phyloP scores from a whole-genome alignment of 2,888 invertebrate genomes.

The Dicycla oo region DNA sequence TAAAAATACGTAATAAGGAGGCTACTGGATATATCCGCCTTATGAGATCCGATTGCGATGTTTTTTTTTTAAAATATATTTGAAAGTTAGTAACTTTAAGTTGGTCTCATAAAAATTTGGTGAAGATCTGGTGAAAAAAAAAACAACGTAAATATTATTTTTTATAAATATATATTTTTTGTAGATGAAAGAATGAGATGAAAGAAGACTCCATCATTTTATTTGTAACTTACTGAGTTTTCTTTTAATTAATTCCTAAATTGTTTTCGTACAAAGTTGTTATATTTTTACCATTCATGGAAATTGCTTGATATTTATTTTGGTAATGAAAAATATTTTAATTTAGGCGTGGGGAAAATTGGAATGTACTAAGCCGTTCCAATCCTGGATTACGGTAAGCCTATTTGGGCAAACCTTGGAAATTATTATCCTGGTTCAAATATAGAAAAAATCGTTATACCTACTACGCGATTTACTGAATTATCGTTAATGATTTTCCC shows the following conservation, averaged over 20 bases:
- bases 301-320: conserved; percentile 14
- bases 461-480: not conserved
- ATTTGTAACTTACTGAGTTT: conserved; percentile 4
- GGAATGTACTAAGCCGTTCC: not conserved
- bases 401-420: conserved; percentile 16
- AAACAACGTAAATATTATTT: too few relatives aligned
- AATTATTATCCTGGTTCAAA: conserved; percentile 26
- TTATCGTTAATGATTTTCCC: not conserved
- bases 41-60: too few relatives aligned
- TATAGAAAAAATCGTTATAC: not conserved
- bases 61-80: too few relatives aligned
- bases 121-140: too few relatives aligned
- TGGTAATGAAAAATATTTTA: conserved; percentile 23
- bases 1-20: too few relatives aligned
- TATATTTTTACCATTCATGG: not conserved
- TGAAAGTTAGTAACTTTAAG: too few relatives aligned
- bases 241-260: not conserved
- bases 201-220: not conserved
- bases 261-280: not conserved
- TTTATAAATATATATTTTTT: too few relatives aligned
- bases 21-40: too few relatives aligned
- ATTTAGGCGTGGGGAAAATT: not conserved
- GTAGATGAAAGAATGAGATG: too few relatives aligned
- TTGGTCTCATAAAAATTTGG: too few relatives aligned
- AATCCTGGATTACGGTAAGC: conserved; percentile 36